Percentiles rank a stretch among this genome's conserved stretches.
phyloP scores from a whole-genome alignment of 2,113 vertebrate genomes.

The Ammodytes dubius region DNA sequence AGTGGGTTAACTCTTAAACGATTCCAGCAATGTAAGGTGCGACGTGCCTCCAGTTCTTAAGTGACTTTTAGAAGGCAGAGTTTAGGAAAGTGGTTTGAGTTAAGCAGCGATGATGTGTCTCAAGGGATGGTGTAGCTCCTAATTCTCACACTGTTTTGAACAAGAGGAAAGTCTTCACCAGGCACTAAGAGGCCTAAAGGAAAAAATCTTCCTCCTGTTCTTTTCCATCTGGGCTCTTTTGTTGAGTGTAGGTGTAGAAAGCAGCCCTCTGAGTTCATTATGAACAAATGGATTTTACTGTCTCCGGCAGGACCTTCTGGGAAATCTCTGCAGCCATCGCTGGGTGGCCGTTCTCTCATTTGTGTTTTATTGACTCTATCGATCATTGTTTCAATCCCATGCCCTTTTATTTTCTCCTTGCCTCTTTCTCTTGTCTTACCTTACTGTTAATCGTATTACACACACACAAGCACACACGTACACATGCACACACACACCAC shows the following conservation, averaged over 20 bases:
- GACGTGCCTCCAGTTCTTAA: slow-evolving; percentile 1
- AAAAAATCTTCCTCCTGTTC: slow-evolving; percentile 23
- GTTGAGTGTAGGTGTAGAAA: slow-evolving; percentile 54
- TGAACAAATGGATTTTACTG: slow-evolving; percentile 69
- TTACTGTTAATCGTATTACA: slow-evolving; percentile 54
- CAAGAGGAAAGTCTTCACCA: slow-evolving; percentile 20
- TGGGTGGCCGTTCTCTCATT: slow-evolving; percentile 70
- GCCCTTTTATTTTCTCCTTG: slow-evolving; percentile 62
- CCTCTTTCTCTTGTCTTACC: slow-evolving; percentile 65
- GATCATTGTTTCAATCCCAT: slow-evolving; percentile 71
- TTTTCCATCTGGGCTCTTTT: slow-evolving; percentile 17
- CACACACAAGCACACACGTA: slow-evolving; percentile 13
- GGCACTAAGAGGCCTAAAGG: not conserved
- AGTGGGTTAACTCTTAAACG: slow-evolving; percentile 5
- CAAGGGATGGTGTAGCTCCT: not conserved
- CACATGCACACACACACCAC: slow-evolving; percentile 29
- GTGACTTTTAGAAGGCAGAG: not conserved
- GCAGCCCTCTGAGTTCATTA: slow-evolving; percentile 69
- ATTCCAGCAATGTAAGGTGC: slow-evolving; percentile 29
- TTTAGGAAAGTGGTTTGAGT: slow-evolving; percentile 1
- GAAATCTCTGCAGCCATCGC: slow-evolving; percentile 71
- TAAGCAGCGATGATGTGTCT: not conserved
- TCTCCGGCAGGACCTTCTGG: slow-evolving; percentile 65
- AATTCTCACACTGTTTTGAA: slow-evolving; percentile 14
- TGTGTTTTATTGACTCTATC: slow-evolving; percentile 81